A percentile compares a stretch with the other conserved stretches of the same genome.
Conservation (phyloP, 2,888 invertebrate species). For the Caenorhabditis virilis region DNA sequence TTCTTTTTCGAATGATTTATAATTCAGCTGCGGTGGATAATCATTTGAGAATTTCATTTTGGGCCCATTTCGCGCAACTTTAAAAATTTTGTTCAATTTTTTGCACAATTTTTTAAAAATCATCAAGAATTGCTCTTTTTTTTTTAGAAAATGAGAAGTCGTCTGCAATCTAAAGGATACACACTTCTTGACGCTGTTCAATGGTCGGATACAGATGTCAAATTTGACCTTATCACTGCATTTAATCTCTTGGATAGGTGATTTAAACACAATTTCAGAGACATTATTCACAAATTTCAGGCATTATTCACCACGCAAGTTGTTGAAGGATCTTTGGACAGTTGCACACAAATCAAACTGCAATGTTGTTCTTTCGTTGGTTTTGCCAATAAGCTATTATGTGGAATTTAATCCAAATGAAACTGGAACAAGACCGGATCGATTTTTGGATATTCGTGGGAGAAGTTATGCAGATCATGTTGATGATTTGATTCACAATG, state of each 20-base stretch:
- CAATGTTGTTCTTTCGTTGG: slow-evolving; percentile 79
- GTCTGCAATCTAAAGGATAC: slow-evolving; percentile 80
- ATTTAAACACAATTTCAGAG: too few species aligned
- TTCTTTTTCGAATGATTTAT: too few species aligned
- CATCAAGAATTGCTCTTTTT: too few species aligned
- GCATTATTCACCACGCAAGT: slow-evolving; percentile 82
- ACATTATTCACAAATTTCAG: too few species aligned
- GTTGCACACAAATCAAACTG: slow-evolving; percentile 76
- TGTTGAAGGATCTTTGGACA: slow-evolving; percentile 79
- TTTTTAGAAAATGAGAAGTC: slow-evolving; percentile 78
- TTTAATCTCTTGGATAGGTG: slow-evolving; percentile 87
- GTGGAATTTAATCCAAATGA: slow-evolving; percentile 76
- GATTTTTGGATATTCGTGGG: slow-evolving; percentile 69
- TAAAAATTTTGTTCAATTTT: too few species aligned
- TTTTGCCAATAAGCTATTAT: slow-evolving; percentile 90
- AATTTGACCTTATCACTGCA: slow-evolving; percentile 80
- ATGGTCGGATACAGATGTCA: slow-evolving; percentile 48
- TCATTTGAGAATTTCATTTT: too few species aligned
- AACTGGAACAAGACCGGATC: slow-evolving; percentile 55
- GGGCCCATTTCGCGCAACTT: too few species aligned
- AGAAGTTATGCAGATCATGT: slow-evolving; percentile 77
- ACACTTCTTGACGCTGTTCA: slow-evolving; percentile 74
- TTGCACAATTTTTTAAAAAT: too few species aligned
- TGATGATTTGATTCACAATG: slow-evolving; percentile 75
- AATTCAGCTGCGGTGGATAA: too few species aligned